Evolutionary conservation across 1,140 invertebrate genomes (phyloP).

Genomic region (Dinoponera quadriceps): DNA sequence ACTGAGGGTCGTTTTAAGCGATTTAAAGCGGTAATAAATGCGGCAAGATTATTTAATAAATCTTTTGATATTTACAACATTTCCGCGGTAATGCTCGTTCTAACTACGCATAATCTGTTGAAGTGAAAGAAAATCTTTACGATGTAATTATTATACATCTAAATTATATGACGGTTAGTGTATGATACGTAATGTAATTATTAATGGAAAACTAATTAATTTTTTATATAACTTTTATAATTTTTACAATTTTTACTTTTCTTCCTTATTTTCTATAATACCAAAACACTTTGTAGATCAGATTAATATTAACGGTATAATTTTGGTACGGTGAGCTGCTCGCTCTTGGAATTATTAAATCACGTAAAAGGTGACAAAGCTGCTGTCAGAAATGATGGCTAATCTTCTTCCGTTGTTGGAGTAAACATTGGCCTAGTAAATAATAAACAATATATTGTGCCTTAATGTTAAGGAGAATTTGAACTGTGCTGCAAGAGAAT

Average conservation of each 20-base stretch:
- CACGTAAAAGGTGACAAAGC: constrained; percentile 8
- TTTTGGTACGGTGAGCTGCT: no score
- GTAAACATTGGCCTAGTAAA: neutral
- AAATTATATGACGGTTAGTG: no score
- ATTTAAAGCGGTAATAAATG: constrained; percentile 12
- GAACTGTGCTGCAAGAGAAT: constrained; percentile 55
- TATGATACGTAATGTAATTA: no score
- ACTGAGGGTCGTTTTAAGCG: neutral
- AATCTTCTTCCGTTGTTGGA: constrained; percentile 34
- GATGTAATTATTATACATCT: no score
- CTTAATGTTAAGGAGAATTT: constrained; percentile 58
- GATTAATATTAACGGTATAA: no score
- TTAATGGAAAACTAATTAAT: no score
- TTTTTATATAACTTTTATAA: no score
- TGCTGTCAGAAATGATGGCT: neutral
- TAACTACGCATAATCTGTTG: neutral
- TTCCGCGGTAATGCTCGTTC: neutral
- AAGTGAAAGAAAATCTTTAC: neutral
- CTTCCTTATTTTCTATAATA: no score
- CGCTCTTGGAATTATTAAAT: neutral
- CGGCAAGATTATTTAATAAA: constrained; percentile 5
- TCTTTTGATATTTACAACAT: constrained; percentile 10
- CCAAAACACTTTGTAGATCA: no score
- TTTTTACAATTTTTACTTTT: no score
- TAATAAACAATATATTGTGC: constrained; percentile 40